Conservation (phyloP, 2,797 vertebrate species). For the Heterohyrax brucei region DNA sequence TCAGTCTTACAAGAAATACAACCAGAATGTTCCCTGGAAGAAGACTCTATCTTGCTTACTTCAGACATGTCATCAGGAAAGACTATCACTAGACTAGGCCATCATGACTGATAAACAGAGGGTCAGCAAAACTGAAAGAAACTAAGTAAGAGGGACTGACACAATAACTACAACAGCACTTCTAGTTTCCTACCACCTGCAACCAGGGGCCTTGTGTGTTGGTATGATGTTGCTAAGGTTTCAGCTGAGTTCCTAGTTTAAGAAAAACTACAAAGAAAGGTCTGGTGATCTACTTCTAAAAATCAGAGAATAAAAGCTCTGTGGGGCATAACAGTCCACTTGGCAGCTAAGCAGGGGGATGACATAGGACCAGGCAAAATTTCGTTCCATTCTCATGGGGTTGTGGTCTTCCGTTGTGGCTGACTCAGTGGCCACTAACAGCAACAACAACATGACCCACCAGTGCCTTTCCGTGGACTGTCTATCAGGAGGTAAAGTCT, state of each 20-base stretch:
- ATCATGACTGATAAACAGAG: no score
- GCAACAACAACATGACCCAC: neutral
- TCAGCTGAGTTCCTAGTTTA: neutral
- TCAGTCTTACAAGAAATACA: no score
- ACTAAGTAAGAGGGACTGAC: neutral
- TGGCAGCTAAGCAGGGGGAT: neutral
- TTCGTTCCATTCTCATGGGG: neutral
- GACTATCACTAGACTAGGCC: no score
- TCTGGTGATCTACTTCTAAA: neutral
- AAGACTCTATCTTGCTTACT: no score
- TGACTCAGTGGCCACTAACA: neutral
- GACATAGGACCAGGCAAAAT: neutral
- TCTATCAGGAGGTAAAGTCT: neutral
- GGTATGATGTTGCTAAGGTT: no score
- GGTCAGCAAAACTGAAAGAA: no score
- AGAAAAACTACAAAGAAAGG: neutral
- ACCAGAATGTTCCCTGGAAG: no score
- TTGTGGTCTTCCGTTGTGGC: neutral
- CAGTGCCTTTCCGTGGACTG: neutral
- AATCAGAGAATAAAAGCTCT: neutral
- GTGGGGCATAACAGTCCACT: neutral
- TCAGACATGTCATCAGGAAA: no score
- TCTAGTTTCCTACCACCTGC: neutral
- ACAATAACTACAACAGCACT: neutral
- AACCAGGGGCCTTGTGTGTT: no score